Evolutionary conservation across 2,888 invertebrate genomes (phyloP), one percentile per base, ranked within the genome.

Genomic region (Spatulosminthurus flaviceps): DNA sequence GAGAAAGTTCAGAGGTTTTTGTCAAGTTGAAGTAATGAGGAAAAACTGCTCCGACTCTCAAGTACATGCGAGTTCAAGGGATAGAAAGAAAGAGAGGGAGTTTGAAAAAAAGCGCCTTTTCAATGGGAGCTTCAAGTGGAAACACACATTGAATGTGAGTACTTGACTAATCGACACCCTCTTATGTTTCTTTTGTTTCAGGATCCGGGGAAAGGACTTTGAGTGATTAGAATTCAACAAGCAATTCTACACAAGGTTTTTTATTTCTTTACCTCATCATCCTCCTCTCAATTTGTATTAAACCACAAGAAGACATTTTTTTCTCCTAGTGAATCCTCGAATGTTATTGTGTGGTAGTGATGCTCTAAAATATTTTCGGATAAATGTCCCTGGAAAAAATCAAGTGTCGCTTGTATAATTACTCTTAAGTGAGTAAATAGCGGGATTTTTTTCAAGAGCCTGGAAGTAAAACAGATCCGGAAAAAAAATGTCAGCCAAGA

Each of bases 121-220:
- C 28, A 74, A 34, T 60, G 74, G 60, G 61, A n/a, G 22, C 43
- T 71, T 71, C 24, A 42, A 42, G 43, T 71, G 71, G 41, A 51
- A 34, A 51, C 51, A 51, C 51, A 51, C 51, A 51, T 51, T 51
- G 19, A n/a, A 51, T 19, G 4, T 5, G 13, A 34, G 22, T 66
- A 69, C 77, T 80, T 80, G 80, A 80, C 80, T 80, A 80, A 80
- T 80, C 80, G 80, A 80, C 80, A 80, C 80, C 80, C 77, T 80
- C 77, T 78, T 78, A 60, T 79, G 75, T 61, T 34, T 79, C 76
- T 79, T 77, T 80, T 80, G 77, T 80, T 77, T 80, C 72, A 76
- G 74, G 28, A 71, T 21, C 42, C 71, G 42, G 42, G 51, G 16
- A 19, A 51, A 51, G 51, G 16, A 51, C 19, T 5, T 19, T 51